Base-by-base conservation (phyloP, 2,888 invertebrate species). In the Zelleria hepariella region DNA sequence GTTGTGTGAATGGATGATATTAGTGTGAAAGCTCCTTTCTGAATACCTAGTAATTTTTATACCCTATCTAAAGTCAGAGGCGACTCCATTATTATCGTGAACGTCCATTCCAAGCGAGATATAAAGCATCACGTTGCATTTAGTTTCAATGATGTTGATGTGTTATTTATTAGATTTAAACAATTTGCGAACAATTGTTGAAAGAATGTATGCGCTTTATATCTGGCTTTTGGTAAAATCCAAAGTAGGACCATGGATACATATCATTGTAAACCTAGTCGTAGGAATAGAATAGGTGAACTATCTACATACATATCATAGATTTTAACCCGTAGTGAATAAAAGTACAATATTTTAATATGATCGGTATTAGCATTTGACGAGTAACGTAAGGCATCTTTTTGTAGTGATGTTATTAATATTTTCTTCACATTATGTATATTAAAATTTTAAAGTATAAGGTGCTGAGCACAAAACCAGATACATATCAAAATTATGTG, bases 191-290 rank as follows among this genome's bases (percentile, higher is more conserved):
- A 79, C 76, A 80, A 79, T 78, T 76, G 76, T 78, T 77, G 73
- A 82, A 82, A 86, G 86, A 87, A 87, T 85, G 85, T 77, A 83
- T 81, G 77, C 87, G 87, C 88, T 88, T 87, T 86, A 86, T 86
- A 84, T 87, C 86, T 86, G 82, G 86, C 86, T 86, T 86, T 81
- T 82, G 79, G 78, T 75, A 76, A 77, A 79, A 81, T 82, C 86
- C 88, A 82, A 80, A 81, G 78, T 82, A 85, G 86, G 86, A 85
- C 84, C 83, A 86, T 74, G 76, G 75, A 80, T 73, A 83, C 84
- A 86, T 86, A 85, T 85, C 84, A 80, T 77, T 78, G 68, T 80
- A 78, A 74, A 23, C 47, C 20, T 58, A 60, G 51, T 20, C 65
- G 72, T 83, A 81, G 77, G 64, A 60, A 61, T 80, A 79, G 71